Evolutionary conservation across 2,797 vertebrate species (phyloP).

Genomic region (Macrochelys suwanniensis): DNA sequence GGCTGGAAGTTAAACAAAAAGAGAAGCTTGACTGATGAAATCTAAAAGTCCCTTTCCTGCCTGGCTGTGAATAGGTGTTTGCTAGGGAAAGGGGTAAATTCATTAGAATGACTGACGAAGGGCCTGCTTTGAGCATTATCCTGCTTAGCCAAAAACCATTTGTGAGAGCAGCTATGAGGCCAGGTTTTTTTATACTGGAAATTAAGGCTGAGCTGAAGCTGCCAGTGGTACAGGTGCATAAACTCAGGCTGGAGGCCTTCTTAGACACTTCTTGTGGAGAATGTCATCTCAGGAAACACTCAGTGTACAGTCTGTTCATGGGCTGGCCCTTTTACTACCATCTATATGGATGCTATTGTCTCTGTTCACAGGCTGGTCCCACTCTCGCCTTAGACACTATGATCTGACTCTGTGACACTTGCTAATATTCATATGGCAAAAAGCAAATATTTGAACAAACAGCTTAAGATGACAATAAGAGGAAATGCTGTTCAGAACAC

Average conservation of each 20-base stretch:
- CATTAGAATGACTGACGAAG: accelerated
- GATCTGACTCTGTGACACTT: not conserved
- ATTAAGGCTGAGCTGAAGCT: not conserved
- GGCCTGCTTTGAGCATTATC: not conserved
- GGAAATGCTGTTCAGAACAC: not conserved
- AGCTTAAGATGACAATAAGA: constrained; percentile 18
- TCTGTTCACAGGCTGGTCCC: not conserved
- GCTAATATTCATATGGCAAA: not conserved
- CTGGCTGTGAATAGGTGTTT: not conserved
- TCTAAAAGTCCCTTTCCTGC: not conserved
- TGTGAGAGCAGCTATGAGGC: not conserved
- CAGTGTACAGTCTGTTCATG: not conserved
- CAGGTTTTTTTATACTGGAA: not conserved
- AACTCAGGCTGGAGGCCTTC: not conserved
- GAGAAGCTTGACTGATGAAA: accelerated
- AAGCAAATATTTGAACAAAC: not conserved
- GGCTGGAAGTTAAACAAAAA: not conserved
- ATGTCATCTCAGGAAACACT: not conserved
- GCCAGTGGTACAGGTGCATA: not conserved
- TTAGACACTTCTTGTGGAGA: constrained; percentile 17
- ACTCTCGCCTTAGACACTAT: not conserved
- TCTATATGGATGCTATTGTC: constrained; percentile 46
- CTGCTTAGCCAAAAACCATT: not conserved
- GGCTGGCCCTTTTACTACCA: not conserved
- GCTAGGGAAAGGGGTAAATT: not conserved